Base-by-base conservation (phyloP, 2,113 vertebrate species). In the Dendrocopos noguchii region DNA sequence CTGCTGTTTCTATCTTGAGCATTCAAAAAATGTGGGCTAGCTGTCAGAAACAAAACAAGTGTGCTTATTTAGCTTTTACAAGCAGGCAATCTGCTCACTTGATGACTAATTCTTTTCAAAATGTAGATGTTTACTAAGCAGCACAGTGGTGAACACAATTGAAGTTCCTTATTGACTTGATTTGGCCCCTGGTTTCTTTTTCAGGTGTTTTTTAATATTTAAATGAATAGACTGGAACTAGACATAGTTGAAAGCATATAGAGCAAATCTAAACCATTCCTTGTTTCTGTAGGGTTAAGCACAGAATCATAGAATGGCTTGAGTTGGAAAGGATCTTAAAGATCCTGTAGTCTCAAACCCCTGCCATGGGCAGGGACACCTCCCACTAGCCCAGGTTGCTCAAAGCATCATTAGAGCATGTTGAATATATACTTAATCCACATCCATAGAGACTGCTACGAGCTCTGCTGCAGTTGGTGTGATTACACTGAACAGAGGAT, bases 1-100 rank as follows among this genome's bases (percentile, higher is more conserved):
- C 19, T 90, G 21, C 39, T 94, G 65, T 92, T 93, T 95, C 29
- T 82, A 3, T 94, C 39, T 70, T 76, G 81, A 91, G 14, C 20
- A 75, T 85, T 91, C 28, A 56, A 57, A 83, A 89, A 85, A 64
- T 64, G 17, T 53, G 59, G 82, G n/a, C 22, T 75, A 87, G 24
- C 61, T 81, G 39, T 86, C 61, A 91, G 70, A 81, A 85, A 46
- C 16, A 55, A 57, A 80, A 25, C 70, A 34, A 34, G 7, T 56
- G 8, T 53, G 10, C 34, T 80, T 84, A 46, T 29, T 72, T 75
- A 72, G 34, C 36, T 67, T 87, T 63, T 60, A 39, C 29, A 68
- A 18, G 7, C 2, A 36, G n/a, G 17, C 25, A 55, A 3, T 70
- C 13, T 66, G 21, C 33, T 87, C n/a, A 20, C 15, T 34, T 9